Evolutionary conservation across 2,888 invertebrate genomes (phyloP), one percentile per base, ranked within the genome.

Genomic region (Perizoma flavofasciatum): DNA sequence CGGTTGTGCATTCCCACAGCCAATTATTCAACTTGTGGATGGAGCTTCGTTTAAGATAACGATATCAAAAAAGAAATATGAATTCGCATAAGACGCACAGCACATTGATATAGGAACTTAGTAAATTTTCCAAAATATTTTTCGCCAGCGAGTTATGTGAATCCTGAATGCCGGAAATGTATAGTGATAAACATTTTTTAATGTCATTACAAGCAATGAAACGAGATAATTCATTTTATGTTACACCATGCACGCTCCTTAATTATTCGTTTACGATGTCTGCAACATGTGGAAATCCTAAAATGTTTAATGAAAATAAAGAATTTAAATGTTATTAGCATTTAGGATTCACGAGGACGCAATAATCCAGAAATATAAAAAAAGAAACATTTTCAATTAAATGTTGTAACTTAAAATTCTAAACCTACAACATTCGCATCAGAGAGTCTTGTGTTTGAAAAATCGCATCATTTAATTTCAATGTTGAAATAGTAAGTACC

Each of bases 311-410:
- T 62, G 51, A 35, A 61, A 57, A 61, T 40, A 58, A 58, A 60
- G 39, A 49, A 61, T 60, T 55, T 40, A 22, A 43, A 45, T 63
- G 49, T 39, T 49, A 59, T 63, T 71, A 85, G 85, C 89, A 89
- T 89, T 89, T 79, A 90, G 89, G 89, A 89, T 89, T 89, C 89
- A 89, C 88, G 88, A 86, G 75, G 88, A 85, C 89, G 89, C 89
- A 89, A 89, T 87, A 81, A 67, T 69, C 77, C 78, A 75, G 73
- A 75, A 63, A 68, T 45, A 9, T 9, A 43, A 10, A 37, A 11
- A 22, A 32, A 37, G 37, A 43, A 51, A 47, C 47, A 52, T 41
- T 57, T 51, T 47, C 5, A 50, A 7, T 50, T 46, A 46, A 7
- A 39, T 45, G 37, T 33, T 45, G 37, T 33, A 35, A 3, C 44